Conservation (phyloP, 2,888 invertebrate species). For the Unio pictorum region DNA sequence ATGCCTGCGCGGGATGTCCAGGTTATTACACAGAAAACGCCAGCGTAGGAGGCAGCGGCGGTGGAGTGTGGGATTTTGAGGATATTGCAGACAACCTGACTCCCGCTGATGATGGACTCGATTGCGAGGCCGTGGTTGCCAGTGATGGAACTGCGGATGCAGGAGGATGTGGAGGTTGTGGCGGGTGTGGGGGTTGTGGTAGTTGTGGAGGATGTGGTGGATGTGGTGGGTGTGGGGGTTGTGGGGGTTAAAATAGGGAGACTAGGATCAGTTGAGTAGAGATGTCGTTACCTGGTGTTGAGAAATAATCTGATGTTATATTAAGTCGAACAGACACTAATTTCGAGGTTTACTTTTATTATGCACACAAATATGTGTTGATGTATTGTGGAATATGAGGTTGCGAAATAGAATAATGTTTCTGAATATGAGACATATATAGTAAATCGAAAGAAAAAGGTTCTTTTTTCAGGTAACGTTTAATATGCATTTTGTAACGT, state of each 20-base stretch:
- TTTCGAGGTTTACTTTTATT: too few relatives aligned
- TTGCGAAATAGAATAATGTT: too few relatives aligned
- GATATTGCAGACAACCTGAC: conserved; percentile 10
- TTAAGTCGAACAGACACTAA: too few relatives aligned
- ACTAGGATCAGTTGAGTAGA: too few relatives aligned
- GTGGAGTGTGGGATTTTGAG: conserved; percentile 23
- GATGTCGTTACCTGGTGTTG: too few relatives aligned
- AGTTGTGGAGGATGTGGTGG: conserved; percentile 4
- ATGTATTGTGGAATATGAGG: too few relatives aligned
- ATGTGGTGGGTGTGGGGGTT: conserved; percentile 6
- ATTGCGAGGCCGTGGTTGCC: conserved; percentile 11
- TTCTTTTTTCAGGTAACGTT: too few relatives aligned
- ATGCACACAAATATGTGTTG: too few relatives aligned
- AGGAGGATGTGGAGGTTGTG: conserved; percentile 24
- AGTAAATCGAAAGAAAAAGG: too few relatives aligned
- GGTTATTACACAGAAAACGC: conserved; percentile 24
- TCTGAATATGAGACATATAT: too few relatives aligned
- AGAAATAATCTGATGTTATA: too few relatives aligned
- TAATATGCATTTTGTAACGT: too few relatives aligned
- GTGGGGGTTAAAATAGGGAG: not conserved
- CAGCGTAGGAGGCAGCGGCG: conserved; percentile 22
- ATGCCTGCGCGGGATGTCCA: conserved; percentile 49
- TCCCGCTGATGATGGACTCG: conserved; percentile 6
- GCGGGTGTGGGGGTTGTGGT: conserved; percentile 7
- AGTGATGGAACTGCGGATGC: conserved; percentile 11